phyloP scores from a whole-genome alignment of 1,140 invertebrate species.

The Philotrypesis tridentata region DNA sequence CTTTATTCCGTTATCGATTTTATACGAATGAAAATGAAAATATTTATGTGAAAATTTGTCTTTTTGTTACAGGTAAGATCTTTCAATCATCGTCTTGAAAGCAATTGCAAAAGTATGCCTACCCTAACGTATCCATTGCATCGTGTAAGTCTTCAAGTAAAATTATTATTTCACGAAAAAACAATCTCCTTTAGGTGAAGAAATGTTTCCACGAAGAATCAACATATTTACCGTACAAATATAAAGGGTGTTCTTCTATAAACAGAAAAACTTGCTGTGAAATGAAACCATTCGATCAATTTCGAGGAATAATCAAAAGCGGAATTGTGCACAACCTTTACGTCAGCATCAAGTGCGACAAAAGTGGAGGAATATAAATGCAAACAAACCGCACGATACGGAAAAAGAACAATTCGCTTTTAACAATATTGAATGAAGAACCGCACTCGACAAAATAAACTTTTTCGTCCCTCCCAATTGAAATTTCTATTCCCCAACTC shows the following conservation, averaged over 20 bases:
- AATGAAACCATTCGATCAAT: too few species aligned
- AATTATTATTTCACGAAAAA: too few species aligned
- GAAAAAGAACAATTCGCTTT: not conserved
- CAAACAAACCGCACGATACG: not conserved
- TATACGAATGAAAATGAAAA: not conserved
- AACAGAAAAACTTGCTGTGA: too few species aligned
- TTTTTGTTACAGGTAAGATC: conserved; percentile 23
- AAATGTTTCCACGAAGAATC: too few species aligned
- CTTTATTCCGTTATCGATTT: too few species aligned
- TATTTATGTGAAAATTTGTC: not conserved
- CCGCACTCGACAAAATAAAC: not conserved
- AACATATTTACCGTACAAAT: too few species aligned
- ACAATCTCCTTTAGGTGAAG: too few species aligned
- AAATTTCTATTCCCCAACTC: not conserved
- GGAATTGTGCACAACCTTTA: too few species aligned
- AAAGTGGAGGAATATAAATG: too few species aligned
- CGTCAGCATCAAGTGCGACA: too few species aligned
- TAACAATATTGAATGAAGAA: not conserved
- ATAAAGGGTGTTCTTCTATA: too few species aligned
- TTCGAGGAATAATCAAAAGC: too few species aligned
- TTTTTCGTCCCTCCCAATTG: not conserved
- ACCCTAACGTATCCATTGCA: not conserved
- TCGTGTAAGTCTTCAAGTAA: not conserved
- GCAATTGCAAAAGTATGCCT: not conserved
- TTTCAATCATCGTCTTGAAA: not conserved